A percentile compares a stretch with the other conserved stretches of the same genome.
phyloP scores from a whole-genome alignment of 37 sponge, comb jelly and placozoan species.

The Crambe crambe region DNA sequence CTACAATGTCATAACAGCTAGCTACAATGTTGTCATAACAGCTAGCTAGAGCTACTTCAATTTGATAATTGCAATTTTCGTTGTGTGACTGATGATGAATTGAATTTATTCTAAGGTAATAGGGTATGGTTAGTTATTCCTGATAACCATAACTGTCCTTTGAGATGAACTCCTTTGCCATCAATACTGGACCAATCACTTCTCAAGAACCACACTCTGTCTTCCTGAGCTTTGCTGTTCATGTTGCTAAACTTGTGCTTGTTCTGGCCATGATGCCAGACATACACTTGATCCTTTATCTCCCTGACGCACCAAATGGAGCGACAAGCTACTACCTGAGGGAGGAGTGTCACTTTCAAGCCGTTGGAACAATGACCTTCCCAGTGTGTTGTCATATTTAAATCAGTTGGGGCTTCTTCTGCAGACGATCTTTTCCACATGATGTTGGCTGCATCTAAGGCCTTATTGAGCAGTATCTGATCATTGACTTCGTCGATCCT shows the following conservation, averaged over 20 bases:
- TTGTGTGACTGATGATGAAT: too few species aligned
- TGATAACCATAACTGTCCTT: too few species aligned
- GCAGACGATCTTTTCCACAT: background rate
- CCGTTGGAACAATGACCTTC: background rate
- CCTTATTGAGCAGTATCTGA: slow-evolving; percentile 4
- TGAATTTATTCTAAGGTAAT: too few species aligned
- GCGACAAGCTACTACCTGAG: slow-evolving; percentile 6
- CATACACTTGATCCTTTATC: background rate
- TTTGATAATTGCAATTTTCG: too few species aligned
- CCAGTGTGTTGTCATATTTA: background rate
- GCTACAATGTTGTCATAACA: too few species aligned
- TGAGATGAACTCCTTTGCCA: too few species aligned
- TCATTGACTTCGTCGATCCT: background rate
- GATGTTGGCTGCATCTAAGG: background rate
- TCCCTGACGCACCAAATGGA: background rate
- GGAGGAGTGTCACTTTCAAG: slow-evolving; percentile 4
- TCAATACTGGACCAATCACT: background rate
- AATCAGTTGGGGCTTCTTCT: background rate
- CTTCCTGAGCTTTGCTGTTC: background rate
- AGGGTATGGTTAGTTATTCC: too few species aligned
- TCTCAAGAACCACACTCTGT: slow-evolving; percentile 2
- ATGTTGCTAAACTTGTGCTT: background rate
- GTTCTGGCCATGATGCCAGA: slow-evolving; percentile 8
- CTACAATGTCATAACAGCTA: too few species aligned
- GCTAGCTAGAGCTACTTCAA: too few species aligned